A percentile compares a stretch with the other conserved stretches of the same genome.
These are phyloP conservation scores for Babyrousa celebensis DNA, from an alignment of 2,797 vertebrate genomes.

Conservation along the genomic window DNA sequence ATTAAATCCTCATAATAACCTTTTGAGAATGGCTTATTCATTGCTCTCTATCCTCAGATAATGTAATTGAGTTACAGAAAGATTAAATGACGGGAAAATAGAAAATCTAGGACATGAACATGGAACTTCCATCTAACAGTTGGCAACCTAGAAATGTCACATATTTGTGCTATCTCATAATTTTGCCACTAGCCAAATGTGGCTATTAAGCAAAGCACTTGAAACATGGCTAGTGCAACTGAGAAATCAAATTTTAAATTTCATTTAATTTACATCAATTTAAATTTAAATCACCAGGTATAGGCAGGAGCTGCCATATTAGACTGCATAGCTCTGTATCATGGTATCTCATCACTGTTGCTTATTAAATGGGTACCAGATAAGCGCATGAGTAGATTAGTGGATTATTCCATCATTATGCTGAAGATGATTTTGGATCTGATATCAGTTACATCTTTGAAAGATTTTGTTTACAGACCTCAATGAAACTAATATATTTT, in stretches of 20 bases:
- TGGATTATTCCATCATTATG: neutral
- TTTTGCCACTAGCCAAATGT: neutral
- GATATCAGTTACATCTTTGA: neutral
- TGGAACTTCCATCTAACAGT: neutral
- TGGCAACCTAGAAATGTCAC: neutral
- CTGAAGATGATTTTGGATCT: neutral
- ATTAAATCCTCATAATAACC: conserved; percentile 3
- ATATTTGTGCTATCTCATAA: neutral
- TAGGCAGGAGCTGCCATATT: neutral
- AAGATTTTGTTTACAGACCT: neutral
- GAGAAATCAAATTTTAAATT: neutral
- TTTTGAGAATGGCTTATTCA: conserved; percentile 42
- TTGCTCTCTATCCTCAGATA: conserved; percentile 20
- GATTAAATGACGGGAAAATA: neutral
- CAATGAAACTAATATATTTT: neutral
- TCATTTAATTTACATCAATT: conserved; percentile 25
- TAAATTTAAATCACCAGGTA: neutral
- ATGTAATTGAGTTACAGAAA: conserved; percentile 35
- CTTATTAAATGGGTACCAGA: neutral
- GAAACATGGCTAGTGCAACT: neutral
- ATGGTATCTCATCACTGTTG: neutral
- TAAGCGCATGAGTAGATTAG: neutral
- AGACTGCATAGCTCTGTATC: neutral
- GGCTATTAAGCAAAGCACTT: neutral
- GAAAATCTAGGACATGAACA: neutral